These are phyloP conservation scores for Pachyramphus minor DNA, from an alignment of 2,113 vertebrate genomes.

Conservation along the genomic window DNA sequence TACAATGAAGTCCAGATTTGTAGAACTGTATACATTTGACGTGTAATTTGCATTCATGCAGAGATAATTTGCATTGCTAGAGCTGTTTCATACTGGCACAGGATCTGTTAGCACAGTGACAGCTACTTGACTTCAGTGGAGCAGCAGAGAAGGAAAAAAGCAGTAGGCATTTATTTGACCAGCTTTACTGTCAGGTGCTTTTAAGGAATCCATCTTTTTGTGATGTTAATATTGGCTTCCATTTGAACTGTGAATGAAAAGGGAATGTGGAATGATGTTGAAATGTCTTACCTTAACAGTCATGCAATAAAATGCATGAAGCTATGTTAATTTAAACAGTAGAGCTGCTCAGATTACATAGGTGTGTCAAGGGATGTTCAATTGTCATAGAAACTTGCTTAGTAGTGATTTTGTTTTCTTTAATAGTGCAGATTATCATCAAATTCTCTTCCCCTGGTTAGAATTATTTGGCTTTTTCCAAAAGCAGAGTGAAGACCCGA, in stretches of 20 bases:
- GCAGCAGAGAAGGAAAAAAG: not conserved
- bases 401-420: not conserved
- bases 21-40: constrained; percentile 44
- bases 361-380: not conserved
- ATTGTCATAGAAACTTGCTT: not conserved
- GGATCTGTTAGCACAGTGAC: not conserved
- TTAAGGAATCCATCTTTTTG: not conserved
- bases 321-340: not conserved
- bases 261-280: not conserved
- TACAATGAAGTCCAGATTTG: not conserved
- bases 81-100: not conserved
- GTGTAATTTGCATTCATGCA: not conserved
- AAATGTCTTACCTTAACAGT: not conserved
- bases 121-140: not conserved
- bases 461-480: not conserved
- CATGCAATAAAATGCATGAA: not conserved
- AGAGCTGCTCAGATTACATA: not conserved
- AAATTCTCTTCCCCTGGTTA: not conserved
- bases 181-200: not conserved
- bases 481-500: not conserved
- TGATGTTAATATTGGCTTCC: not conserved
- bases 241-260: not conserved
- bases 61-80: not conserved
- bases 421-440: not conserved
- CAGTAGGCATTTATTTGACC: not conserved